Conservation (phyloP, 2,888 invertebrate genomes). For the Rotaria socialis region DNA sequence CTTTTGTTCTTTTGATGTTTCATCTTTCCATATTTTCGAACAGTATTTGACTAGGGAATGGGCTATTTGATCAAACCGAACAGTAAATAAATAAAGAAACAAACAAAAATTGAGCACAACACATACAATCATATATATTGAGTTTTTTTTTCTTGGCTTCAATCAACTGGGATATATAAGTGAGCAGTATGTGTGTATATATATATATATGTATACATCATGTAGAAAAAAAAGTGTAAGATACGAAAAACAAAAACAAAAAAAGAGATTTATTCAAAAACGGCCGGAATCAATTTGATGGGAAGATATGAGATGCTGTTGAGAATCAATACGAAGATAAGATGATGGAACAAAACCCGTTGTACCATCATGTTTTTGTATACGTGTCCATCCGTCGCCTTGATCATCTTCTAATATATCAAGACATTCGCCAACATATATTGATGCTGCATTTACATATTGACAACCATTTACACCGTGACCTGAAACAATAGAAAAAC, state of each 20-base stretch:
- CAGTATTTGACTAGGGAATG: not conserved
- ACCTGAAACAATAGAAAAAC: not conserved
- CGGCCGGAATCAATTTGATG: constrained; percentile 7
- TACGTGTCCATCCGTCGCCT: constrained; percentile 47
- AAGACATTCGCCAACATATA: constrained; percentile 40
- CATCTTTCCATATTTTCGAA: not conserved
- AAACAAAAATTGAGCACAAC: constrained; percentile 5
- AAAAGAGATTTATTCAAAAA: not conserved
- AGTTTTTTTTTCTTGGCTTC: not conserved
- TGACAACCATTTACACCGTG: constrained; percentile 8
- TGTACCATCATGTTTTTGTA: constrained; percentile 37
- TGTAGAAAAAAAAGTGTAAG: not conserved
- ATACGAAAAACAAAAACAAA: not conserved
- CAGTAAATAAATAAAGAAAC: constrained; percentile 3
- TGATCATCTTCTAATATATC: constrained; percentile 45
- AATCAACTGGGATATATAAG: not conserved
- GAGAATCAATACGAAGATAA: constrained; percentile 42
- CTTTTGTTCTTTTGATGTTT: not conserved
- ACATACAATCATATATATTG: not conserved
- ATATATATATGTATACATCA: not conserved
- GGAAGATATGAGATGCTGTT: not conserved
- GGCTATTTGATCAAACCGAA: not conserved
- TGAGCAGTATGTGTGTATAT: not conserved
- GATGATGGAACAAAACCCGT: constrained; percentile 44
- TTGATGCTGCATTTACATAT: constrained; percentile 38